Conservation (phyloP, 2,113 vertebrate genomes). For the Synodontis membranacea region DNA sequence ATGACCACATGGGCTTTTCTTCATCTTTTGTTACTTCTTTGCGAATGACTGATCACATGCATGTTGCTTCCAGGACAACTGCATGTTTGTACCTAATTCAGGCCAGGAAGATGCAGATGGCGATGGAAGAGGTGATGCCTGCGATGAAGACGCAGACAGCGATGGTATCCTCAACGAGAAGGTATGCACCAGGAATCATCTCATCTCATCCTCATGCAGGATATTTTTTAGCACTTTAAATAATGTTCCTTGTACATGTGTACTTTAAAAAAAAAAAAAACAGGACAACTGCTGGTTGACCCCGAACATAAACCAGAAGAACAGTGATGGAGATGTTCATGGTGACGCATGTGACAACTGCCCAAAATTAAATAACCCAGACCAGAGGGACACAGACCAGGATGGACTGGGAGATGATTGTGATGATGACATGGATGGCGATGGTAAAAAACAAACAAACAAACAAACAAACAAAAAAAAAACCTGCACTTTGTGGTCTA, state of each 20-base stretch:
- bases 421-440: slow-evolving; percentile 96
- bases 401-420: slow-evolving; percentile 93
- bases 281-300: slow-evolving; percentile 95
- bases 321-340: slow-evolving; percentile 87
- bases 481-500: background rate
- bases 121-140: slow-evolving; percentile 87
- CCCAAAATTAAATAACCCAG: slow-evolving; percentile 79
- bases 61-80: slow-evolving; percentile 85
- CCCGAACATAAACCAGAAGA: slow-evolving; percentile 89
- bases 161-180: slow-evolving; percentile 88
- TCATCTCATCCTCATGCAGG: background rate
- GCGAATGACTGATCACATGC: background rate
- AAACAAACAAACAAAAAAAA: too few species aligned
- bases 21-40: background rate
- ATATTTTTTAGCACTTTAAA: background rate
- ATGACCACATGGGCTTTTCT: background rate
- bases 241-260: background rate
- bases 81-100: slow-evolving; percentile 91
- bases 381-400: slow-evolving; percentile 88
- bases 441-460: too few species aligned
- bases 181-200: slow-evolving; percentile 61
- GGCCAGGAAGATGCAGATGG: slow-evolving; percentile 94
- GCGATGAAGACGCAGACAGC: slow-evolving; percentile 91
- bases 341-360: slow-evolving; percentile 98
- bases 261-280: slow-evolving; percentile 20